Evolutionary conservation across 1,140 invertebrate genomes (phyloP), one percentile per base, ranked within the genome.

Genomic region (Lysiphlebus fabarum): DNA sequence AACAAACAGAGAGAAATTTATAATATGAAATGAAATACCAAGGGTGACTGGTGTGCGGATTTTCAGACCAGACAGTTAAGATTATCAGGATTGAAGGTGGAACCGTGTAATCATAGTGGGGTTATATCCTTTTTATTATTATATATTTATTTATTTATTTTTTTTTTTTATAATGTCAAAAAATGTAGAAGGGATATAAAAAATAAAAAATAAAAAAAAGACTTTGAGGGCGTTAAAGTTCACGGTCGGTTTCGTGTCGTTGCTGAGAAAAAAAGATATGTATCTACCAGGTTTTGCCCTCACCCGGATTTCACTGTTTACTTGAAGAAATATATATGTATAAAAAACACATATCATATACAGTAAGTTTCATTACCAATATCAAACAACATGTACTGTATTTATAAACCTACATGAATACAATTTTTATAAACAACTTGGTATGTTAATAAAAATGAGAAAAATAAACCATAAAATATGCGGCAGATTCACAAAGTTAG

Each of bases 161-260:
- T 26, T 1, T 26, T 26, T 26, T 26, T 12, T 37, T 5, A 3
- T 14, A n/a, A 10, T n/a, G 34, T 6, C 34, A 37, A 40, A 53
- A 41, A 41, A 6, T 0, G 50, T 8, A 51, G 41, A 49, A 34
- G 41, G 51, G 49, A n/a, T 6, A 51, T 26, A 37, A 58, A 50
- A 58, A 45, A 40, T 12, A 53, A 8, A 7, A 38, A 55, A 34
- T 49, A 42, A 54, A 26, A 7, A 48, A 42, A 40, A 49, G 38
- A 17, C 9, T 36, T 40, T 6, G 38, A 43, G 56, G 53, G 63
- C 56, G 63, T 61, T 64, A 64, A 62, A 64, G 63, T 64, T 64
- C 63, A 62, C 63, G 59, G 63, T 56, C 56, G 59, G 59, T 59
- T 64, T 64, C 59, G 63, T 64, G 63, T 64, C 59, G 63, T 59